Percentiles rank a stretch among this genome's conserved stretches.
These are phyloP conservation scores for Trissonchulus latispiculum DNA, from an alignment of 2,888 invertebrate species.

Conservation along the genomic window DNA sequence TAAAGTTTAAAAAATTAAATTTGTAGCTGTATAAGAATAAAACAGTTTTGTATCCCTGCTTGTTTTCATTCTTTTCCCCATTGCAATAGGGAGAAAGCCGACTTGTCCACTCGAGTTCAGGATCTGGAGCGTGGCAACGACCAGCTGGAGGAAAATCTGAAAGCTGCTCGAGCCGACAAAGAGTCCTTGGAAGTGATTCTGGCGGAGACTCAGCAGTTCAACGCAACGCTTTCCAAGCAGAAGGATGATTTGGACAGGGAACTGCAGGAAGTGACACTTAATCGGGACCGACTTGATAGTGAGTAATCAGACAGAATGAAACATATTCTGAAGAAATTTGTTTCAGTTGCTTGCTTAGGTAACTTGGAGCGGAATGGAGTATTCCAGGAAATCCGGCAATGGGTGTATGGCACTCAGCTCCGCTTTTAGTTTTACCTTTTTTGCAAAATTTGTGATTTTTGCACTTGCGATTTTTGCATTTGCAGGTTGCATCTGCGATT, in stretches of 20 bases:
- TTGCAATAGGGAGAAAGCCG: conserved; percentile 7
- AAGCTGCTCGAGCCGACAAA: background rate
- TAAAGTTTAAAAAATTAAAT: no score
- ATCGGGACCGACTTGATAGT: conserved; percentile 12
- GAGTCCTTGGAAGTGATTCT: conserved; percentile 14
- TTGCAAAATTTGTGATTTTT: no score
- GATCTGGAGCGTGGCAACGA: conserved; percentile 1
- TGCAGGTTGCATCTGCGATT: no score
- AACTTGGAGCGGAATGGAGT: no score
- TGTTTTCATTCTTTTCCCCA: background rate
- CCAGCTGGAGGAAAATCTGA: conserved; percentile 8
- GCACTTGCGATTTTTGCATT: no score
- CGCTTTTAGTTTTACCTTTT: no score
- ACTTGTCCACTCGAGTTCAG: background rate
- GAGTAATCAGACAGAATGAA: no score
- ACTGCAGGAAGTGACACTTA: background rate
- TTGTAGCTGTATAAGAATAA: no score
- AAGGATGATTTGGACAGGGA: conserved; percentile 12
- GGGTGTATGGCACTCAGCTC: no score
- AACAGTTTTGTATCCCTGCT: background rate
- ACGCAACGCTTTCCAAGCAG: background rate
- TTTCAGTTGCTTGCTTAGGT: no score
- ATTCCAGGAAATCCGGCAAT: no score
- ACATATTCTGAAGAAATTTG: no score
- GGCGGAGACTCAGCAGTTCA: conserved; percentile 9